These are phyloP conservation scores for Menidia menidia DNA, from an alignment of 2,797 vertebrate species.

Conservation along the genomic window DNA sequence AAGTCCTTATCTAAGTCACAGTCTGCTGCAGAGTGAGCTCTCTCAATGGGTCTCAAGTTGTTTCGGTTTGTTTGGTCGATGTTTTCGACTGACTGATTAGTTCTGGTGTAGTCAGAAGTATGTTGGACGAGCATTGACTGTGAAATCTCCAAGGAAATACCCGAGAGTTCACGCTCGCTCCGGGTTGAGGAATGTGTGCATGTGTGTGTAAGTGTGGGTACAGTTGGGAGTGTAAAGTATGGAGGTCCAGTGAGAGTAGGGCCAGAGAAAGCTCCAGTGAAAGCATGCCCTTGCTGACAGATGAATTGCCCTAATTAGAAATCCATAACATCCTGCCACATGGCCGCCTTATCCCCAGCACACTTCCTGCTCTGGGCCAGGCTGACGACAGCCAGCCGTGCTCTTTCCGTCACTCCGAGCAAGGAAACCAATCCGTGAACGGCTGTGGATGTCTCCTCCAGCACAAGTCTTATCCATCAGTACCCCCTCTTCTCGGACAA, in stretches of 20 bases:
- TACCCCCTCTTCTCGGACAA: conserved; percentile 51
- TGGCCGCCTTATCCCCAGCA: conserved; percentile 98
- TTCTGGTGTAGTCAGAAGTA: conserved; percentile 55
- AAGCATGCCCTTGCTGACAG: conserved; percentile 98
- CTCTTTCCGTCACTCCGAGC: conserved; percentile 90
- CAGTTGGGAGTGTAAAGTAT: conserved; percentile 68
- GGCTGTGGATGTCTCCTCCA: conserved; percentile 66
- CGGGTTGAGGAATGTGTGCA: conserved; percentile 54
- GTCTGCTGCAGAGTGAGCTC: conserved; percentile 55
- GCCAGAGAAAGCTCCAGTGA: conserved; percentile 88
- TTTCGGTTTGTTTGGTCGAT: conserved; percentile 46
- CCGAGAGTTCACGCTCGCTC: conserved; percentile 43
- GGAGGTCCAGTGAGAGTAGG: conserved; percentile 49
- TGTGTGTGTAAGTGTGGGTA: conserved; percentile 34
- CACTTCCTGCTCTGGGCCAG: conserved; percentile 98
- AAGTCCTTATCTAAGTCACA: conserved; percentile 65
- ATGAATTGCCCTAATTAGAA: conserved; percentile 99
- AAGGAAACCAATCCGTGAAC: conserved; percentile 65
- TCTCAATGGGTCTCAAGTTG: conserved; percentile 54
- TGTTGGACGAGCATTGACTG: conserved; percentile 52
- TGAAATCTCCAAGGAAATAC: conserved; percentile 35
- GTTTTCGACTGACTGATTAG: conserved; percentile 66
- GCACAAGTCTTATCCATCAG: conserved; percentile 64
- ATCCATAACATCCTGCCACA: conserved; percentile 99
- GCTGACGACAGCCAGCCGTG: conserved; percentile 96